A percentile compares a stretch with the other conserved stretches of the same genome.
phyloP scores from a whole-genome alignment of 64 coral and sea anemone species.

The Pocillopora damicornis region DNA sequence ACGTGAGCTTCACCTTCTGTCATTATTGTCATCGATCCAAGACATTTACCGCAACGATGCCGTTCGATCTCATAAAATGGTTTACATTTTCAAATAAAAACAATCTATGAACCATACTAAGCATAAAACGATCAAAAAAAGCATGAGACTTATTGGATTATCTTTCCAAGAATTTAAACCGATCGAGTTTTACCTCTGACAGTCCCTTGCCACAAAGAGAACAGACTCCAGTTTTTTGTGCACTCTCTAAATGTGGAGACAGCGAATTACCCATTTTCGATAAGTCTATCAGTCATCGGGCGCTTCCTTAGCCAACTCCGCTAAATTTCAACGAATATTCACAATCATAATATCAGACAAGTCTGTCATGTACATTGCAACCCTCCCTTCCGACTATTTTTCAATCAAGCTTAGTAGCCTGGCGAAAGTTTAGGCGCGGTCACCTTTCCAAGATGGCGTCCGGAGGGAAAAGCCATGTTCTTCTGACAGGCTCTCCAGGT shows the following conservation, averaged over 20 bases:
- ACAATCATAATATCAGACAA: not conserved
- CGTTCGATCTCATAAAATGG: too few species aligned
- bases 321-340: not conserved
- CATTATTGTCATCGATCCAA: too few species aligned
- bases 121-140: too few species aligned
- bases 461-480: constrained; percentile 9
- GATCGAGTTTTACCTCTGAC: constrained; percentile 49
- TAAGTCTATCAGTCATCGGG: not conserved
- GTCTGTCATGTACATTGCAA: too few species aligned
- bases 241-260: constrained; percentile 86
- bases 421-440: not conserved
- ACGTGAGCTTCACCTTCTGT: too few species aligned
- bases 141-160: not conserved
- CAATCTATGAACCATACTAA: too few species aligned
- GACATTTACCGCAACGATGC: too few species aligned
- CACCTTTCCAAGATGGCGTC: constrained; percentile 42
- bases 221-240: constrained; percentile 89
- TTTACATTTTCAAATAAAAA: too few species aligned
- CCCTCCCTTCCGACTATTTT: not conserved
- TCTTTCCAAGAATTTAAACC: not conserved
- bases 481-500: constrained; percentile 63
- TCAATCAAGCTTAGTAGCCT: constrained; percentile 3
- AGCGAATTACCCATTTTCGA: constrained; percentile 79
- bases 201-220: constrained; percentile 64
- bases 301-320: not conserved